Conservation (phyloP, 2,113 vertebrate genomes). For the Fregetta grallaria region DNA sequence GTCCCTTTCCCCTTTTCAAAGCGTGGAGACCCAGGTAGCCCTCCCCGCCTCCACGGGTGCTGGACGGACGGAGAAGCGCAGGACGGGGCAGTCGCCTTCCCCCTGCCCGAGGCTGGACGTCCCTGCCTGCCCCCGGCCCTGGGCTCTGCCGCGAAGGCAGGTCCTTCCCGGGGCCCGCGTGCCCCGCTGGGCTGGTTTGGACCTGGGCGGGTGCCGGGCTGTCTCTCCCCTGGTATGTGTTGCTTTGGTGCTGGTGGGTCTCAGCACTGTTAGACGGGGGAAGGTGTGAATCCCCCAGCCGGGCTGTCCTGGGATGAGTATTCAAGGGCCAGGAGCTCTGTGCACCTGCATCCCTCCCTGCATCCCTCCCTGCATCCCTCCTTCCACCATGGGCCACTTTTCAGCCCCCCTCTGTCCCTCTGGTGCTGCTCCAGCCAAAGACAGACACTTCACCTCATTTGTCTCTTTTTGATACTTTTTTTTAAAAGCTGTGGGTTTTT, state of each 20-base stretch:
- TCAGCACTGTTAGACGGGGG: not conserved
- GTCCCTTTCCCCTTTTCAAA: not conserved
- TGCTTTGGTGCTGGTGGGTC: not conserved
- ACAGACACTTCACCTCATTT: not conserved
- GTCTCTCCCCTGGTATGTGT: not conserved
- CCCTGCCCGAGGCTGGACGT: rapidly evolving
- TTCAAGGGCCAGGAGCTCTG: not conserved
- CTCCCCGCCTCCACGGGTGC: not conserved
- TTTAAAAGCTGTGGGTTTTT: not conserved
- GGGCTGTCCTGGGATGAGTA: not conserved
- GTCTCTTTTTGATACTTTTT: slow-evolving; percentile 57
- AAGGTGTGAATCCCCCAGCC: not conserved
- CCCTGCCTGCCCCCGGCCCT: not conserved
- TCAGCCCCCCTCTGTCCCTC: not conserved
- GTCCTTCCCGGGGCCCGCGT: not conserved
- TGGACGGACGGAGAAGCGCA: not conserved
- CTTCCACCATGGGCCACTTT: not conserved
- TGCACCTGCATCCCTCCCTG: not conserved
- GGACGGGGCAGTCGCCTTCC: not conserved
- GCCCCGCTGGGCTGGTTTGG: not conserved
- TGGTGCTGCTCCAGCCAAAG: slow-evolving; percentile 13
- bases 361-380: not conserved
- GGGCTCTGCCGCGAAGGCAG: not conserved
- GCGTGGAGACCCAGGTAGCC: rapidly evolving
- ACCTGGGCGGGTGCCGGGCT: not conserved